phyloP scores from a whole-genome alignment of 2,797 vertebrate species.

The Crypturellus tataupa region DNA sequence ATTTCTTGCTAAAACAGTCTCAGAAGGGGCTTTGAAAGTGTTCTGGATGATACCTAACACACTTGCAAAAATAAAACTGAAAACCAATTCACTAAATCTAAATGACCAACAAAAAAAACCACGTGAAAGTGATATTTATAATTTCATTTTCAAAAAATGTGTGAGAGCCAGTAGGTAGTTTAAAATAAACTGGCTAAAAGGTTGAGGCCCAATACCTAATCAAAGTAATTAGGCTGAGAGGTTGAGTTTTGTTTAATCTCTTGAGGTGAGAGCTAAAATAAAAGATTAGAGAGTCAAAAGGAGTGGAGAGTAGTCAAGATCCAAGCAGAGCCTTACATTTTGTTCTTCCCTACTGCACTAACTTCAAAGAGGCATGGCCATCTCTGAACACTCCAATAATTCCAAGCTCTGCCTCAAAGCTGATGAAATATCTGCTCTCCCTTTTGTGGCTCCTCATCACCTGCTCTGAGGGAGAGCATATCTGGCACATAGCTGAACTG shows the following conservation, averaged over 20 bases:
- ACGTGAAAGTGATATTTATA: neutral
- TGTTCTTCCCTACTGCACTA: neutral
- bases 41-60: neutral
- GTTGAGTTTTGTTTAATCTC: neutral
- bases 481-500: neutral
- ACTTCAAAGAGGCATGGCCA: neutral
- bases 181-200: conserved; percentile 1
- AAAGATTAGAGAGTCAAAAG: conserved; percentile 41
- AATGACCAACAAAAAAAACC: conserved; percentile 4
- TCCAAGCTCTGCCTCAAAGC: neutral
- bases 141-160: conserved; percentile 9
- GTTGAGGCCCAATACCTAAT: neutral
- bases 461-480: neutral
- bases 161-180: neutral
- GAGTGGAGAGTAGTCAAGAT: neutral
- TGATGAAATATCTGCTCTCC: neutral
- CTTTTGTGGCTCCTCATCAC: neutral
- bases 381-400: neutral
- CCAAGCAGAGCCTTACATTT: neutral
- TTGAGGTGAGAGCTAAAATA: conserved; percentile 21
- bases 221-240: conserved; percentile 1
- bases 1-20: conserved; percentile 21
- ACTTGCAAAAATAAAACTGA: neutral
- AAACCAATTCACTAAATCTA: neutral
- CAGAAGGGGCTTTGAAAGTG: neutral